phyloP scores from a whole-genome alignment of 2,797 vertebrate genomes.

The Phalloptychus januarius region DNA sequence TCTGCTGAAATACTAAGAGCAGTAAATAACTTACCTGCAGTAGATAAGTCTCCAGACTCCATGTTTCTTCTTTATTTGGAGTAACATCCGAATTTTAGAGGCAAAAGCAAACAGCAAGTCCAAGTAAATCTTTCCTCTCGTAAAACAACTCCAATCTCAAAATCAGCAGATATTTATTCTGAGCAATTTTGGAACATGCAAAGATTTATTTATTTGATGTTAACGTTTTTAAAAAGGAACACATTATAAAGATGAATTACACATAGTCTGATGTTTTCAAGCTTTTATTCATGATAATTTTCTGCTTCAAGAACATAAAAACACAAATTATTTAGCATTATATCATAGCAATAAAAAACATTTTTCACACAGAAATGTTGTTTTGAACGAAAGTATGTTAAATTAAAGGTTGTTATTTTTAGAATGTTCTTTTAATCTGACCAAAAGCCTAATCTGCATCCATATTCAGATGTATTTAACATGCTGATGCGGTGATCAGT shows the following conservation, averaged over 20 bases:
- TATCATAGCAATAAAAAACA: neutral
- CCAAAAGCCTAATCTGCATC: neutral
- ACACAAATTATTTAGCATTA: neutral
- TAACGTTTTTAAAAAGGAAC: neutral
- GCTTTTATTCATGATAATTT: neutral
- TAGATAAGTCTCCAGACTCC: neutral
- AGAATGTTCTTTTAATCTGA: neutral
- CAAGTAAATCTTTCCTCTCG: neutral
- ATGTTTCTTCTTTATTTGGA: constrained; percentile 1
- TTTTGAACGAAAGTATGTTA: neutral
- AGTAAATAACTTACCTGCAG: neutral
- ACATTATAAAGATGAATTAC: neutral
- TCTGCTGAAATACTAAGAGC: neutral
- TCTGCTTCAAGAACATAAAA: neutral
- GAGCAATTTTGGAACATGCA: neutral
- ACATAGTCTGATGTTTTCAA: neutral
- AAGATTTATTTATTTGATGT: neutral
- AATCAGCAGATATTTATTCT: neutral
- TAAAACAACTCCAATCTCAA: neutral
- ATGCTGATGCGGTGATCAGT: neutral
- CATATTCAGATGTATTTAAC: neutral
- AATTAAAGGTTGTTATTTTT: neutral
- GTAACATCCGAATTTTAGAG: neutral
- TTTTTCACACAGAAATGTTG: no score
- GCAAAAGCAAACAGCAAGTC: neutral